phyloP scores from a whole-genome alignment of 2,797 vertebrate species.

The Acipenser ruthenus region DNA sequence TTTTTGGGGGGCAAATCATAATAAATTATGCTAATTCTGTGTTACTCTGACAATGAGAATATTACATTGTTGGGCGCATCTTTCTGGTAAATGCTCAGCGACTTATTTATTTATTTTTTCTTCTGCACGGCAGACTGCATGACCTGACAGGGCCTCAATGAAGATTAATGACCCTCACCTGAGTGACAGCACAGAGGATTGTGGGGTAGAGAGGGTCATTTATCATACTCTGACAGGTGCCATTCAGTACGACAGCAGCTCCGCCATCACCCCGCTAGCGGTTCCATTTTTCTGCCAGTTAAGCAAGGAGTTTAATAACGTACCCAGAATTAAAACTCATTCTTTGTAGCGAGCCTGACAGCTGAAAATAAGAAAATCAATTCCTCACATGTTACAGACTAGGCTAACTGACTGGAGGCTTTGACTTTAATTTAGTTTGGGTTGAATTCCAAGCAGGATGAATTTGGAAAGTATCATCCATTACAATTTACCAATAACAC shows the following conservation, averaged over 20 bases:
- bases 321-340: constrained; percentile 88
- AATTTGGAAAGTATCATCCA: constrained; percentile 65
- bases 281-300: constrained; percentile 69
- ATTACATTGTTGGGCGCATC: constrained; percentile 45
- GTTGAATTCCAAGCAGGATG: constrained; percentile 56
- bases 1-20: constrained; percentile 67
- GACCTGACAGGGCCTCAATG: constrained; percentile 84
- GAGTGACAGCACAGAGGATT: constrained; percentile 92
- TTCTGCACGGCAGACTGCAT: constrained; percentile 38
- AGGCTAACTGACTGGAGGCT: constrained; percentile 62
- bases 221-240: constrained; percentile 98
- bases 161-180: constrained; percentile 97
- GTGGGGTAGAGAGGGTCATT: constrained; percentile 92
- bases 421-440: constrained; percentile 76
- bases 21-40: constrained; percentile 84
- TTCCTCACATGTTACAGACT: constrained; percentile 69
- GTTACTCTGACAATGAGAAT: constrained; percentile 55
- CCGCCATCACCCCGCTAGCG: constrained; percentile 41
- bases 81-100: constrained; percentile 43
- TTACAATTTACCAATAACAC: constrained; percentile 72
- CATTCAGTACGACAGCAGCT: constrained; percentile 77
- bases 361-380: constrained; percentile 94
- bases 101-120: constrained; percentile 50
- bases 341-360: constrained; percentile 79
- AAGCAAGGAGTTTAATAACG: constrained; percentile 77